Base-by-base conservation (phyloP, 2,797 vertebrate species). In the Sebastes kiyomatsui region DNA sequence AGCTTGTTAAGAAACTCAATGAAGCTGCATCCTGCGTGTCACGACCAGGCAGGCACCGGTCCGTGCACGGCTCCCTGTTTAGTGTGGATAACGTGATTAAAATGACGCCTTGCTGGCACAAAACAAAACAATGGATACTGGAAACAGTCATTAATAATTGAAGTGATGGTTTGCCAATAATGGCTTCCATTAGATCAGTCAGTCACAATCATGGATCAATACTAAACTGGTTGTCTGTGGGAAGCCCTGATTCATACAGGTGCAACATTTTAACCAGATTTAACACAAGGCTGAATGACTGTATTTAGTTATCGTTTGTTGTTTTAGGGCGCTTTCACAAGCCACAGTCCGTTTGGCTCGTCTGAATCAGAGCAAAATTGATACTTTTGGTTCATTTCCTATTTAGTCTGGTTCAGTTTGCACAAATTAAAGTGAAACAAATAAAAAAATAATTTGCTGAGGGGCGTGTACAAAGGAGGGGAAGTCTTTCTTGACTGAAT, bases 1-100 rank as follows among this genome's bases (percentile, higher is more conserved):
- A 77, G 35, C 77, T 60, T 60, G 69, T 83, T 77, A 67, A 77
- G 59, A 72, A 82, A 85, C 14, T 33, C 46, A 10, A 1, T 7
- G 72, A 72, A 52, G 67, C 80, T 23, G 58, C 9, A 14, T 77
- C 72, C 42, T 16, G 22, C 5, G 12, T 67, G 64, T 61, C 54
- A 4, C 6, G 1, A 52, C n/a, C 32, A 20, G 25, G 23, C 60
- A 38, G 0, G 14, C 73, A 65, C 42, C 30, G 30, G 42, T 77
- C 52, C 25, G 4, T 25, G 23, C 1, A 2, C 59, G 23, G 55
- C 55, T 55, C 23, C 20, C 23, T 2, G 32, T 62, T 42, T 12
- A 25, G 23, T 25, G 12, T 23, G 72, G 33, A 23, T 35, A 22
- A 68, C 52, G 23, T 56, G 82, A 74, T 73, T n/a, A n/a, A 74